A percentile compares a stretch with the other conserved stretches of the same genome.
Conservation (phyloP, 2,113 vertebrate species). For the Spea multiplicata region DNA sequence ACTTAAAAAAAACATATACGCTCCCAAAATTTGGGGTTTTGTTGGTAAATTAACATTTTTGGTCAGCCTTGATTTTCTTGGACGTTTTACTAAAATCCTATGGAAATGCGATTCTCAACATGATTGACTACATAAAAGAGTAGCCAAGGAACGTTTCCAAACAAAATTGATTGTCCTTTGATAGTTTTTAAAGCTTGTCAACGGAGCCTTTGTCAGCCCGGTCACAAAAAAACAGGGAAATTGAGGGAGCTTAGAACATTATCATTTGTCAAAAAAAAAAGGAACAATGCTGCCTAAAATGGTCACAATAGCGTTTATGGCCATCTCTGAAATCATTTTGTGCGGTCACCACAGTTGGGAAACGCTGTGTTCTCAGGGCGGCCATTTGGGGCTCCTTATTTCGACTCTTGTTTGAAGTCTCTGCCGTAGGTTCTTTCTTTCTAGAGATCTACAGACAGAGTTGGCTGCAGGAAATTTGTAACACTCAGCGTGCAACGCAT, state of each 20-base stretch:
- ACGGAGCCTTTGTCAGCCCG: slow-evolving; percentile 51
- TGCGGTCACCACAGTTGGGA: slow-evolving; percentile 48
- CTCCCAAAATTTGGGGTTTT: neutral
- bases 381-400: slow-evolving; percentile 5
- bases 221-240: slow-evolving; percentile 34
- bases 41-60: neutral
- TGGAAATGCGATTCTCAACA: slow-evolving; percentile 31
- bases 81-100: neutral
- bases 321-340: slow-evolving; percentile 55
- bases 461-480: slow-evolving; percentile 69
- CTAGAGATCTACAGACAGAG: slow-evolving; percentile 52
- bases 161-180: slow-evolving; percentile 62
- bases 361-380: slow-evolving; percentile 51
- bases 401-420: slow-evolving; percentile 38
- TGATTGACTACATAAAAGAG: slow-evolving; percentile 50
- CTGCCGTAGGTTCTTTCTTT: slow-evolving; percentile 47
- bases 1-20: neutral
- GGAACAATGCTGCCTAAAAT: slow-evolving; percentile 35
- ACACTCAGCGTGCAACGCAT: slow-evolving; percentile 66
- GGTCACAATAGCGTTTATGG: slow-evolving; percentile 51
- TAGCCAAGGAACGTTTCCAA: slow-evolving; percentile 57
- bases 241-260: slow-evolving; percentile 46
- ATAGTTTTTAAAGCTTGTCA: slow-evolving; percentile 57
- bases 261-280: slow-evolving; percentile 49
- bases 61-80: too few species aligned